Evolutionary conservation across 2,797 vertebrate species (phyloP), one percentile per base, ranked within the genome.

Genomic region (Gorsachius magnificus): DNA sequence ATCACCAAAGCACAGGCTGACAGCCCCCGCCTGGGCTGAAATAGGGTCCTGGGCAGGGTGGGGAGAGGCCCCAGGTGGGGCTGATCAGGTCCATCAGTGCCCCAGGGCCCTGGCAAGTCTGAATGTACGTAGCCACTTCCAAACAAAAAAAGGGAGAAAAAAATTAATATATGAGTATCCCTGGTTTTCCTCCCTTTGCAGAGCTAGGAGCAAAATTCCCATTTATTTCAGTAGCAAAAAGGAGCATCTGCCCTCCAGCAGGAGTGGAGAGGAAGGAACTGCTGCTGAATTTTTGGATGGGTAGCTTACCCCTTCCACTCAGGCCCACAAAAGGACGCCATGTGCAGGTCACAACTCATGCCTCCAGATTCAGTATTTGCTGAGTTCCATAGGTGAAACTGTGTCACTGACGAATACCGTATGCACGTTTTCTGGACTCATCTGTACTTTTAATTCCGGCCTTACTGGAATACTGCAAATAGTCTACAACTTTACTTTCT

Each of bases 1-100:
- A 57, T 8, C 29, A 36, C 26, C 11, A 60, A 1, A 57, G 0
- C 9, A 19, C 41, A 11, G 3, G 2, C 0, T 12, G 5, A 3
- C 0, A 0, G 2, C 4, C 14, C 35, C 51, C 4, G 3, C 11
- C 22, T 68, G 68, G 19, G 46, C 79, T 83, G 45, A 90, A 77
- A 58, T 1, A 65, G 58, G 20, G 16, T 31, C 16, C 29, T 33
- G 51, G 58, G 35, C 16, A 36, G 79, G 64, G 31, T 8, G 36
- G 46, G 38, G 43, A 58, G 15, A 48, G 31, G 31, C 11, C 6
- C 4, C 70, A 84, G 77, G 22, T 94, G 70, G 26, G 29, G 63
- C 43, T 28, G 12, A 10, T n/a, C 38, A 36, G 51, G 50, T 10
- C 25, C 6, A 21, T 41, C 11, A n/a, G 29, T 63, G 35, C 6